These are phyloP conservation scores for Aphelenchoides besseyi DNA, from an alignment of 1,140 invertebrate species.

Conservation along the genomic window DNA sequence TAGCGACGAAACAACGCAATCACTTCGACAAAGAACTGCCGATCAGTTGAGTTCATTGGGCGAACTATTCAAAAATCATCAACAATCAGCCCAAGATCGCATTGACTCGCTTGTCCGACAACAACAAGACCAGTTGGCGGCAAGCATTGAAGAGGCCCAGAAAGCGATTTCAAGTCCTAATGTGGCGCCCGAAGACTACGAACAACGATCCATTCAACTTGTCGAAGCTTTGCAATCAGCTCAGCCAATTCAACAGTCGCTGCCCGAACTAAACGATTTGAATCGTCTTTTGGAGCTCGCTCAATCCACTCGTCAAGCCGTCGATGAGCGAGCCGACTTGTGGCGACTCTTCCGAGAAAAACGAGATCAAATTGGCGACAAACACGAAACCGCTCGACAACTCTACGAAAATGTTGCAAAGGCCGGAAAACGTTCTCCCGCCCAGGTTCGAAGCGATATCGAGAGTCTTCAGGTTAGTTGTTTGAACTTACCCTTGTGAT, in stretches of 20 bases:
- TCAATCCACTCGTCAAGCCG: neutral
- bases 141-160: neutral
- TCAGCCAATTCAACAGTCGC: neutral
- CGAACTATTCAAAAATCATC: conserved; percentile 11
- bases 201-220: neutral
- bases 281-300: neutral
- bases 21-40: neutral
- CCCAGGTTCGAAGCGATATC: neutral
- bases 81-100: conserved; percentile 12
- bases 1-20: neutral
- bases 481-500: neutral
- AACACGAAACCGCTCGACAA: neutral
- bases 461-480: neutral
- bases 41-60: conserved; percentile 13
- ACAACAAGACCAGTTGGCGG: conserved; percentile 1
- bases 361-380: conserved; percentile 1
- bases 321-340: neutral
- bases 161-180: neutral
- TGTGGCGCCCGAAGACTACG: neutral
- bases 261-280: neutral
- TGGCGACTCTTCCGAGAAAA: neutral
- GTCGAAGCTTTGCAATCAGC: neutral
- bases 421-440: neutral
- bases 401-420: neutral
- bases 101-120: neutral